Conservation (phyloP, 1,140 invertebrate species). For the Zophobas atratus region DNA sequence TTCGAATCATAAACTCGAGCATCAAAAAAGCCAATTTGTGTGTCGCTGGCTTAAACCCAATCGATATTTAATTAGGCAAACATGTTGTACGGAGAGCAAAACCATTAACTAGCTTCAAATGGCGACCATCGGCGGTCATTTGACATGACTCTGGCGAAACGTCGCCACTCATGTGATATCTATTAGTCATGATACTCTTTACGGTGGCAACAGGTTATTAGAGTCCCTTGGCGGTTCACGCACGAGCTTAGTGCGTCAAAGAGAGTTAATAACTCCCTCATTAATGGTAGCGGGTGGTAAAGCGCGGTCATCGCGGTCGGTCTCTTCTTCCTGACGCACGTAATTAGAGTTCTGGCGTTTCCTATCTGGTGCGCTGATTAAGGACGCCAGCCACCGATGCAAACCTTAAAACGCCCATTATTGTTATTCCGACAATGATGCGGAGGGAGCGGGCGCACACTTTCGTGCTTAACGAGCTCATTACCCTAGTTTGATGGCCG, state of each 20-base stretch:
- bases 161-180: constrained; percentile 9
- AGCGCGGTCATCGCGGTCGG: constrained; percentile 33
- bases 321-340: constrained; percentile 14
- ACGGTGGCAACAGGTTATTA: constrained; percentile 46
- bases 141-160: constrained; percentile 20
- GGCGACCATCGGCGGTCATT: constrained; percentile 20
- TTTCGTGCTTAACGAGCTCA: constrained; percentile 27
- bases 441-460: not conserved
- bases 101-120: constrained; percentile 10
- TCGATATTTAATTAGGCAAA: constrained; percentile 41
- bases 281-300: constrained; percentile 19
- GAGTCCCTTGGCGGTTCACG: constrained; percentile 30
- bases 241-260: constrained; percentile 42
- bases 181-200: constrained; percentile 33
- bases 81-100: constrained; percentile 20
- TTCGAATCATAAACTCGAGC: not conserved
- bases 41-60: constrained; percentile 21
- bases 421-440: constrained; percentile 7
- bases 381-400: constrained; percentile 9
- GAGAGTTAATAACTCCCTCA: constrained; percentile 45
- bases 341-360: constrained; percentile 14
- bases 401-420: constrained; percentile 26
- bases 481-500: constrained; percentile 12
- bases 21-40: constrained; percentile 37
- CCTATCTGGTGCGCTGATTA: constrained; percentile 9